A percentile compares a stretch with the other conserved stretches of the same genome.
Evolutionary conservation across 2,888 invertebrate species (phyloP).

Genomic region (Bugulina stolonifera): DNA sequence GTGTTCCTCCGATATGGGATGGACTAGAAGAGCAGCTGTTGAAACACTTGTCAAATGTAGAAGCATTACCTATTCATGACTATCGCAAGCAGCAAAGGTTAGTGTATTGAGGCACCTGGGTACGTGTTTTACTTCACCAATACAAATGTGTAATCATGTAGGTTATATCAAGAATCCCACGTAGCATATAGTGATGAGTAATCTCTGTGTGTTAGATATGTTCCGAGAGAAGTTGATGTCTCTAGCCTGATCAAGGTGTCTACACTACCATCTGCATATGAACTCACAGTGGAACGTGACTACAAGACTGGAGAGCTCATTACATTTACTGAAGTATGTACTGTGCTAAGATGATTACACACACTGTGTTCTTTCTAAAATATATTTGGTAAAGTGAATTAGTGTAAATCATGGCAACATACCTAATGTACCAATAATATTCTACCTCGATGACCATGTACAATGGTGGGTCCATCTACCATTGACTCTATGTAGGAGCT

Average conservation of each 20-base stretch:
- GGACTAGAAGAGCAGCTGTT: conserved; percentile 63
- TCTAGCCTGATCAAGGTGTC: conserved; percentile 38
- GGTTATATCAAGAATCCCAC: too few species aligned
- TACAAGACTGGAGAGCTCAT: conserved; percentile 69
- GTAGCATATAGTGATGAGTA: too few species aligned
- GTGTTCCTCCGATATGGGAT: conserved; percentile 64
- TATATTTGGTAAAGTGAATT: too few species aligned
- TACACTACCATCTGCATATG: conserved; percentile 41
- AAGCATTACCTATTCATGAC: conserved; percentile 68
- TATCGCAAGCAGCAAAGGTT: conserved; percentile 65
- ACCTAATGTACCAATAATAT: too few species aligned
- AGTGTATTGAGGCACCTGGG: conserved; percentile 27
- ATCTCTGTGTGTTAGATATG: conserved; percentile 42
- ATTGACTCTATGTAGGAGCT: conserved; percentile 42
- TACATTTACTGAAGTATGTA: conserved; percentile 58
- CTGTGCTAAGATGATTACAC: too few species aligned
- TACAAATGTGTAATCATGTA: too few species aligned
- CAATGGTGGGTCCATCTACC: too few species aligned
- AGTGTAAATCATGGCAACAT: too few species aligned
- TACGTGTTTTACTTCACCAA: too few species aligned
- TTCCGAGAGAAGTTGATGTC: conserved; percentile 34
- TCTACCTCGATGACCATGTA: too few species aligned
- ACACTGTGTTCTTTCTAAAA: too few species aligned
- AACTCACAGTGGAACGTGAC: conserved; percentile 64
- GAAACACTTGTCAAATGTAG: conserved; percentile 64